phyloP scores from a whole-genome alignment of 2,797 vertebrate species.

The Novumbra hubbsi region DNA sequence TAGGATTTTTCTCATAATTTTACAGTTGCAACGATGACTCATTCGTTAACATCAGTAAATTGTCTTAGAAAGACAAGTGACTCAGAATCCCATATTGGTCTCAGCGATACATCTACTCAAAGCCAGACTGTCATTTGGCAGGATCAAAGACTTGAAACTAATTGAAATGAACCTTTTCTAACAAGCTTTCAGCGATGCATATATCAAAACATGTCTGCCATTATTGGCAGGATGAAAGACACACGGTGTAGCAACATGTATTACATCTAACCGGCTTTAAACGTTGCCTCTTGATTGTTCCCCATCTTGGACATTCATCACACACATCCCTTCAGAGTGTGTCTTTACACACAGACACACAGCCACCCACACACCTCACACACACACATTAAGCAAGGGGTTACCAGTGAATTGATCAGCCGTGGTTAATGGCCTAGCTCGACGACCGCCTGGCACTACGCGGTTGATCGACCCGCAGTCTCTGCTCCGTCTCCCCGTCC shows the following conservation, averaged over 20 bases:
- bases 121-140: slow-evolving; percentile 22
- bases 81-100: slow-evolving; percentile 7
- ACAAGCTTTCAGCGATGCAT: no score
- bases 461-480: slow-evolving; percentile 66
- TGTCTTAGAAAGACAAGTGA: not conserved
- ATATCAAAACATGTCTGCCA: no score
- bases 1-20: no score
- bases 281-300: slow-evolving; percentile 32
- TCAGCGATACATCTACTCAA: slow-evolving; percentile 33
- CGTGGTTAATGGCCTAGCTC: slow-evolving; percentile 68
- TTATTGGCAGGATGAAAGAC: not conserved
- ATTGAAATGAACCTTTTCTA: no score
- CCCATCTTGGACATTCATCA: slow-evolving; percentile 47
- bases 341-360: slow-evolving; percentile 40
- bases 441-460: slow-evolving; percentile 68
- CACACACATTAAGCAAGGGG: slow-evolving; percentile 45
- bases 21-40: no score
- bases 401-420: slow-evolving; percentile 69
- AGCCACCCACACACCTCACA: not conserved
- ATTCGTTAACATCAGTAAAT: no score
- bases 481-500: slow-evolving; percentile 51
- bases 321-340: slow-evolving; percentile 39
- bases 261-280: slow-evolving; percentile 29
- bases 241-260: slow-evolving; percentile 50
- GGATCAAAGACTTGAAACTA: not conserved